phyloP scores from a whole-genome alignment of 1,140 invertebrate genomes.

The Pygmarrhopalites habei region DNA sequence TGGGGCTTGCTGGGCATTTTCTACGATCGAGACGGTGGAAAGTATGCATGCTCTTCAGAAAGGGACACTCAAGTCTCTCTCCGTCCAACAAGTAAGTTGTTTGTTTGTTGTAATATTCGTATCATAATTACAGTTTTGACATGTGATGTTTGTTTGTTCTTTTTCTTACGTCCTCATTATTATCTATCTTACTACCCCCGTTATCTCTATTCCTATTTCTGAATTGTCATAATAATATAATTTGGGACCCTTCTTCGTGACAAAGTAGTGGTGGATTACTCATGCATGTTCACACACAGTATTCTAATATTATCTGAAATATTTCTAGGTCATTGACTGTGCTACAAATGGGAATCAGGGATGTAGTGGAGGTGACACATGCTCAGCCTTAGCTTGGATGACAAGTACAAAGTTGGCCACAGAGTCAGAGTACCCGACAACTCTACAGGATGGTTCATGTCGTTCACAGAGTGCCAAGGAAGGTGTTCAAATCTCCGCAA shows the following conservation, averaged over 20 bases:
- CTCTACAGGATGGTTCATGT: slow-evolving; percentile 53
- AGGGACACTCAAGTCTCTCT: slow-evolving; percentile 55
- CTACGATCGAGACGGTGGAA: slow-evolving; percentile 66
- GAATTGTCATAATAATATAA: too few species aligned
- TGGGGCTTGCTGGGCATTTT: slow-evolving; percentile 83
- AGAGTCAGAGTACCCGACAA: slow-evolving; percentile 60
- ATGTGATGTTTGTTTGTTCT: too few species aligned
- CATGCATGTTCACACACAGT: too few species aligned
- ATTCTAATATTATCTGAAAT: too few species aligned
- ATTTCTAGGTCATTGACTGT: slow-evolving; percentile 71
- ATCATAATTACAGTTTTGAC: too few species aligned
- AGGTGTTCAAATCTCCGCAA: slow-evolving; percentile 42
- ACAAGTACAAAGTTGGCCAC: slow-evolving; percentile 52
- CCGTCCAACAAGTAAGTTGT: slow-evolving; percentile 61
- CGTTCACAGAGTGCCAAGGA: slow-evolving; percentile 22
- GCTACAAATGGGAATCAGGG: slow-evolving; percentile 62
- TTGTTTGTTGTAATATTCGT: slow-evolving; percentile 8
- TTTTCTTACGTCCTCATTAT: too few species aligned
- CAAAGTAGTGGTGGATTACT: too few species aligned
- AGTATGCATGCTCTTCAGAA: slow-evolving; percentile 65
- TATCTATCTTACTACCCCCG: too few species aligned
- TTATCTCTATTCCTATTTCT: too few species aligned
- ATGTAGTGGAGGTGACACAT: slow-evolving; percentile 74
- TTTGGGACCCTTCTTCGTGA: too few species aligned
- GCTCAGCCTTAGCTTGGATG: slow-evolving; percentile 65